These are phyloP conservation scores for Apeira syringaria DNA, from an alignment of 2,888 invertebrate genomes.

Conservation along the genomic window DNA sequence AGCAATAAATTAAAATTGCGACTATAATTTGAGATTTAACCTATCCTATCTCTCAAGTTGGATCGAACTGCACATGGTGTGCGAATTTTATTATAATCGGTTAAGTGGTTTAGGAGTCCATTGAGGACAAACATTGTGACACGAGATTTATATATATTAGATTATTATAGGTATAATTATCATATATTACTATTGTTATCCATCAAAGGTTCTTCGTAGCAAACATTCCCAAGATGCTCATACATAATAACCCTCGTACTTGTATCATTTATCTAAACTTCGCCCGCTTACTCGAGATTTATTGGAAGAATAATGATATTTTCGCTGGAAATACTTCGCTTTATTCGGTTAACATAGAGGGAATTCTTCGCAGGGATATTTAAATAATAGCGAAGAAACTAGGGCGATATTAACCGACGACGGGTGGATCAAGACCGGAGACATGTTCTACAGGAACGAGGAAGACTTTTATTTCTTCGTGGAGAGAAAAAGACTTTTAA, in stretches of 20 bases:
- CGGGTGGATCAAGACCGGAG: conserved; percentile 55
- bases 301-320: conserved; percentile 19
- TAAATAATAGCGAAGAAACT: conserved; percentile 50
- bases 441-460: conserved; percentile 49
- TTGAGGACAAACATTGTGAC: too few species aligned
- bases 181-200: conserved; percentile 9
- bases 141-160: too few species aligned
- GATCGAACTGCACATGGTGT: too few species aligned
- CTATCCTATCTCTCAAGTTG: too few species aligned
- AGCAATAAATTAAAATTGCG: too few species aligned
- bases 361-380: conserved; percentile 45
- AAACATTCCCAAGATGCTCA: conserved; percentile 13
- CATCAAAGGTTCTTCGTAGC: conserved; percentile 10
- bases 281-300: conserved; percentile 20
- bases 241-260: conserved; percentile 18
- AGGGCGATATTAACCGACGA: conserved; percentile 44
- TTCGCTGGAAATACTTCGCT: conserved; percentile 8
- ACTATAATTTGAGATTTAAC: too few species aligned
- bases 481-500: conserved; percentile 49
- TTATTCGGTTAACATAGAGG: conserved; percentile 7
- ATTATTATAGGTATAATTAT: not conserved
- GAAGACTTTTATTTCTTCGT: conserved; percentile 48
- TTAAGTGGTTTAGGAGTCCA: too few species aligned
- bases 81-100: too few species aligned
- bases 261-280: conserved; percentile 23